phyloP scores from a whole-genome alignment of 2,113 vertebrate species.

The Chitala chitala region DNA sequence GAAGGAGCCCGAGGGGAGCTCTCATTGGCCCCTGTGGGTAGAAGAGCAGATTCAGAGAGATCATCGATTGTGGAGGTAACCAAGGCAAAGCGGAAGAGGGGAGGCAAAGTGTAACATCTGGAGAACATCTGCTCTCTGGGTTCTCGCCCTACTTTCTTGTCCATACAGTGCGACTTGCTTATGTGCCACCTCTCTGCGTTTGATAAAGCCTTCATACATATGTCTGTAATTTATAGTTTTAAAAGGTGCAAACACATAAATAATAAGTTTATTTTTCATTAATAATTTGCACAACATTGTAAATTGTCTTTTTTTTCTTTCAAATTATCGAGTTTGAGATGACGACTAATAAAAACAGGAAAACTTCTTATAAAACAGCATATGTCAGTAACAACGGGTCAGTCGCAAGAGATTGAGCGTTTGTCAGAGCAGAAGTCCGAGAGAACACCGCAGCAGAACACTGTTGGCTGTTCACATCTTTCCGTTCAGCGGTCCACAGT shows the following conservation, averaged over 20 bases:
- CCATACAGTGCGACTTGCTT: neutral
- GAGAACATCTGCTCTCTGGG: conserved; percentile 14
- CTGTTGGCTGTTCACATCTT: too few species aligned
- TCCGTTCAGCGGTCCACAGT: too few species aligned
- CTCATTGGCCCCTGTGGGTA: neutral
- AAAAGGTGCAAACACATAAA: neutral
- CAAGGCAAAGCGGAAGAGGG: neutral
- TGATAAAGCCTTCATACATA: neutral
- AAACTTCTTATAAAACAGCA: too few species aligned
- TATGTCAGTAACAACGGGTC: too few species aligned
- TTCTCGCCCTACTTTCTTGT: neutral
- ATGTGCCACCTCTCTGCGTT: neutral
- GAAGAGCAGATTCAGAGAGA: neutral
- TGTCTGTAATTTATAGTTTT: neutral
- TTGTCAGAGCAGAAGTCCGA: neutral
- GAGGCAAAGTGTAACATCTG: conserved; percentile 22
- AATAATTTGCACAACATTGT: neutral
- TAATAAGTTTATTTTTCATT: neutral
- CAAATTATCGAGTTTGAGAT: neutral
- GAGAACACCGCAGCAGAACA: too few species aligned
- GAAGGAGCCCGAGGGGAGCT: neutral
- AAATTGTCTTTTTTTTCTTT: neutral
- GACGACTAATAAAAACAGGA: too few species aligned
- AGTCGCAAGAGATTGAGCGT: too few species aligned
- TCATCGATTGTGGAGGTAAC: neutral